Evolutionary conservation across 2,888 invertebrate species (phyloP), one percentile per base, ranked within the genome.

Genomic region (Morinoia aosen): DNA sequence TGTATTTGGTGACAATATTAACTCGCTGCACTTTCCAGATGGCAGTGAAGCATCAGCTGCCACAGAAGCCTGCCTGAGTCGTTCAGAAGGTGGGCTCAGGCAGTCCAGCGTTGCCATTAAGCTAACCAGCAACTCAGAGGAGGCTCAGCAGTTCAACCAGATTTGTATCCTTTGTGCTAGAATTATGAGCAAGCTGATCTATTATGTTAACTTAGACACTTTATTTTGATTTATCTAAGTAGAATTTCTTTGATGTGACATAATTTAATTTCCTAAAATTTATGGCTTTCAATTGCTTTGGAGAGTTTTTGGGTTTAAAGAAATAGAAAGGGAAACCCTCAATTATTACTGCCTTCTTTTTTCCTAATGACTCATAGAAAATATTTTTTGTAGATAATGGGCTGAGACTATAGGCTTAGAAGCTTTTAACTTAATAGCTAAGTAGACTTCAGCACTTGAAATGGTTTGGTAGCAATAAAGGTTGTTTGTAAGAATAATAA

Each of bases 71-170:
- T 97, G 98, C 3, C 98, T 99, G 95, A 98, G 98, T 95, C 97
- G 98, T 95, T 97, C 97, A 0, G 97, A 97, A 12, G 97, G 98
- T 95, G 97, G 98, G 48, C 98, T 98, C 97, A 97, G 97, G 76
- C 97, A 97, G 1, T 97, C 98, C 97, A 98, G 98, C 97, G 98
- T 99, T 4, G 98, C 98, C 0, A 98, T 99, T 95, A 98, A 98
- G 97, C 97, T 99, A 94, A 98, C 98, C 97, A 98, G 98, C 96
- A 98, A 98, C 58, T 98, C 98, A n/a, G 97, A 98, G 76, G 98
- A 98, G 95, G 98, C 98, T 97, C 98, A 98, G 97, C 98, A 98
- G 97, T 99, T 99, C 97, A 98, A 98, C 95, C 98, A 98, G 97
- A 98, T 98, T 97, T 99, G 98, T 98, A 98, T 98, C 98, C 98